Percentiles rank a stretch among this genome's conserved stretches.
These are phyloP conservation scores for Apomyelois bistriatella DNA, from an alignment of 2,888 invertebrate species.

Conservation along the genomic window DNA sequence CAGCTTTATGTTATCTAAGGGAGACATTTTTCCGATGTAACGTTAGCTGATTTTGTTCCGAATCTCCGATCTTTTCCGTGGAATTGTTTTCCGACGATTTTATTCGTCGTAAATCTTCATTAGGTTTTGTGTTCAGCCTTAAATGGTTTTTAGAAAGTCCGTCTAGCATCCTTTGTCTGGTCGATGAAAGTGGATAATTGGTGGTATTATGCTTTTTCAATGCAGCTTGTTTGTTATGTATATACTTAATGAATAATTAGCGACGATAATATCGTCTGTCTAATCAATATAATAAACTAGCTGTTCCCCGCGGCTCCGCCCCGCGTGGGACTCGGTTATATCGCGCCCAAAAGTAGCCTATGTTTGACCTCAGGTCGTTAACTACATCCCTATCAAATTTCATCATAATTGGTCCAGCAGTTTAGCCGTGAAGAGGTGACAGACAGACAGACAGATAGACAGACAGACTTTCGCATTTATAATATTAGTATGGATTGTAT, in stretches of 20 bases:
- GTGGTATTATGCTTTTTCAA: neutral
- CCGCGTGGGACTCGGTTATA: too few relatives aligned
- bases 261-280: too few relatives aligned
- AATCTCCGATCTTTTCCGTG: conserved; percentile 30
- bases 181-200: conserved; percentile 4
- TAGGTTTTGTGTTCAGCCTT: conserved; percentile 15
- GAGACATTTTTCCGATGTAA: conserved; percentile 24
- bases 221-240: neutral
- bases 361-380: too few relatives aligned
- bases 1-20: conserved; percentile 26
- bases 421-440: too few relatives aligned
- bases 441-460: too few relatives aligned
- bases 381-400: too few relatives aligned
- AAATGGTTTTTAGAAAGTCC: conserved; percentile 8
- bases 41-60: conserved; percentile 31
- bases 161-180: conserved; percentile 4
- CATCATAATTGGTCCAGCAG: too few relatives aligned
- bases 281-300: too few relatives aligned
- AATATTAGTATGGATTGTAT: too few relatives aligned
- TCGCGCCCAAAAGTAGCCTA: too few relatives aligned
- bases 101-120: conserved; percentile 25
- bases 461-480: too few relatives aligned
- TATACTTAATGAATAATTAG: neutral
- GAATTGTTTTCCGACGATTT: conserved; percentile 40
- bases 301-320: too few relatives aligned